A percentile compares a stretch with the other conserved stretches of the same genome.
Evolutionary conservation across 2,888 invertebrate species (phyloP).

Genomic region (Hydropsyche betteni): DNA sequence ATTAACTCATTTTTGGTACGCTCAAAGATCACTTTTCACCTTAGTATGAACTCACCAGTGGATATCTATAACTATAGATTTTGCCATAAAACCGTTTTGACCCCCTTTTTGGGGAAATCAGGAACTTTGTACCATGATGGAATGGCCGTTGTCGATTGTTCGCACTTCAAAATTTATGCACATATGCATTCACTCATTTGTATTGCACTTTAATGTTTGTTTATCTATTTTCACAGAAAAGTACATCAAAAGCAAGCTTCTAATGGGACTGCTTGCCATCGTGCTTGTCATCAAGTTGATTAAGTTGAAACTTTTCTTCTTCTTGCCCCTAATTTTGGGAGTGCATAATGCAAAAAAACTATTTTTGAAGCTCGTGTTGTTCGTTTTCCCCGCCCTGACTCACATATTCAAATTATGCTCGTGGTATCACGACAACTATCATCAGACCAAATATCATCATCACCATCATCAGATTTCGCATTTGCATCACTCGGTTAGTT

Average conservation of each 20-base stretch:
- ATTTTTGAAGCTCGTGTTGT: conserved; percentile 80
- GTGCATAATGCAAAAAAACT: conserved; percentile 86
- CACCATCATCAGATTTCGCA: conserved; percentile 84
- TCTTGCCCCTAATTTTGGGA: conserved; percentile 80
- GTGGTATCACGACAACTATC: conserved; percentile 78
- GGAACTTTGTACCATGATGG: neutral
- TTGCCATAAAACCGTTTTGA: neutral
- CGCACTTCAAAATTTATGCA: neutral
- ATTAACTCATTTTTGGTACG: too few relatives aligned
- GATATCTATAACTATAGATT: neutral
- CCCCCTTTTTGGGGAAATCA: neutral
- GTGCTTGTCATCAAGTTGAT: conserved; percentile 81
- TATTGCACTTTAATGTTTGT: conserved; percentile 44
- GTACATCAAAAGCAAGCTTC: conserved; percentile 77
- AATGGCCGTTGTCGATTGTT: neutral
- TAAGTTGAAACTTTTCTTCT: conserved; percentile 81
- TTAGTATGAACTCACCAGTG: neutral
- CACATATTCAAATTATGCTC: conserved; percentile 87
- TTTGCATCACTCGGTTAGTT: conserved; percentile 72
- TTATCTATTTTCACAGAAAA: conserved; percentile 69
- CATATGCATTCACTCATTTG: neutral
- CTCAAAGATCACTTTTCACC: neutral
- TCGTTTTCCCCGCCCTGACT: conserved; percentile 82
- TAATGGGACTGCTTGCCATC: conserved; percentile 79
- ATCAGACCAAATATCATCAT: conserved; percentile 80